Base-by-base conservation (phyloP, 2,888 invertebrate species). In the Phyllotreta striolata region DNA sequence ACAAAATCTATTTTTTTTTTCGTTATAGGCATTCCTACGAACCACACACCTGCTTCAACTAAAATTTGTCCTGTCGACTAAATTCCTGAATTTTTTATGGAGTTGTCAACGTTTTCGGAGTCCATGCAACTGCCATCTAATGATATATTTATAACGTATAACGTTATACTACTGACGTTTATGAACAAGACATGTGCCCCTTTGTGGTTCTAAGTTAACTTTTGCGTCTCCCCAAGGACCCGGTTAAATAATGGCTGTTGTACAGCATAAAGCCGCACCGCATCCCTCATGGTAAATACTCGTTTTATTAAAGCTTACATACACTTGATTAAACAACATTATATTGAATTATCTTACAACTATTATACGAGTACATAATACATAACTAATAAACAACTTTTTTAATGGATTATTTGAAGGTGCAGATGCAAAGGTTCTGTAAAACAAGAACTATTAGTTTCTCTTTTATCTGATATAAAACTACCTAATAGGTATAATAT, bases 101-200 rank as follows among this genome's bases (percentile, higher is more conserved):
- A 3, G 8, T 24, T 12, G 43, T 55, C 13, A 55, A 55, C 55
- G 24, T 51, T 34, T 51, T 43, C 24, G 43, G 6, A 41, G 43
- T 24, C 43, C n/a, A 55, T 41, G 35, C 55, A 55, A 24, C 43
- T 40, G 12, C 43, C 24, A n/a, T 44, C 35, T n/a, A 43, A 43
- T 55, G n/a, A 55, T 55, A 55, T 55, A 55, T 55, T 55, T 55
- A 55, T 55, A 34, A 43, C 35, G 43, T 55, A 55, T 43, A 43
- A 55, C 43, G 41, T 41, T 55, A 35, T 55, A 55, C 55, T 55
- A 55, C 55, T 55, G 55, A 55, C 55, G 34, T 55, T 55, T 55
- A 55, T 55, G 55, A 55, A 55, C 55, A 43, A 55, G 55, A 55
- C 55, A 55, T 55, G 55, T 55, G 41, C 43, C 55, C 55, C 55